A percentile compares a stretch with the other conserved stretches of the same genome.
Conservation (phyloP, 1,140 invertebrate species). For the Calephelis virginiensis region DNA sequence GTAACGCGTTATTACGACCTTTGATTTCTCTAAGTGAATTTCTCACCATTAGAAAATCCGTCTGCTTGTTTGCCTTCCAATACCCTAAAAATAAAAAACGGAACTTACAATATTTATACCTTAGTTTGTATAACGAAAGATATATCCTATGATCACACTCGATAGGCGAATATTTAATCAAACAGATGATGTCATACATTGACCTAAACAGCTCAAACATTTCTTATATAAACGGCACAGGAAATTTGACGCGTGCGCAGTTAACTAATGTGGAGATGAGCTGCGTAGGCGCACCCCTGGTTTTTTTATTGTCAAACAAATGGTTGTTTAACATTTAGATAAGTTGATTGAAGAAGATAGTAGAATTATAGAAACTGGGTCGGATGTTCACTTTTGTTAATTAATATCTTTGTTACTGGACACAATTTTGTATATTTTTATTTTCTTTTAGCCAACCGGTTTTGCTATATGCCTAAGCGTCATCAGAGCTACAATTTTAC, state of each 20-base stretch:
- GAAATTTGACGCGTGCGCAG: conserved; percentile 63
- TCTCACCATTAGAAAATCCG: no score
- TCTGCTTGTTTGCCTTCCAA: no score
- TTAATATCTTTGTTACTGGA: not conserved
- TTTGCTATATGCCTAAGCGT: no score
- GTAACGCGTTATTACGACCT: no score
- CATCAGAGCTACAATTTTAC: no score
- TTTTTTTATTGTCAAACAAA: conserved; percentile 54
- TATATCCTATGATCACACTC: not conserved
- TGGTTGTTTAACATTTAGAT: conserved; percentile 29
- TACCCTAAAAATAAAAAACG: no score
- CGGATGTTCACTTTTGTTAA: conserved; percentile 15
- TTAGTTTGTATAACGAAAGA: not conserved
- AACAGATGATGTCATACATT: conserved; percentile 33
- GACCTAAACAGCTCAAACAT: conserved; percentile 21
- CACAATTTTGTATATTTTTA: no score
- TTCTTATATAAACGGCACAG: conserved; percentile 56
- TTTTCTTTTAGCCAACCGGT: not conserved
- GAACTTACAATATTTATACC: not conserved
- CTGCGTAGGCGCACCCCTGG: conserved; percentile 63
- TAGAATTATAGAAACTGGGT: conserved; percentile 23
- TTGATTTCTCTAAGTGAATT: no score
- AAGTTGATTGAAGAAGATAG: conserved; percentile 22
- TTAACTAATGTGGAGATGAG: conserved; percentile 65
- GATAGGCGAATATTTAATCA: conserved; percentile 14